Conservation (phyloP, 2,113 vertebrate genomes). For the Passer domesticus region DNA sequence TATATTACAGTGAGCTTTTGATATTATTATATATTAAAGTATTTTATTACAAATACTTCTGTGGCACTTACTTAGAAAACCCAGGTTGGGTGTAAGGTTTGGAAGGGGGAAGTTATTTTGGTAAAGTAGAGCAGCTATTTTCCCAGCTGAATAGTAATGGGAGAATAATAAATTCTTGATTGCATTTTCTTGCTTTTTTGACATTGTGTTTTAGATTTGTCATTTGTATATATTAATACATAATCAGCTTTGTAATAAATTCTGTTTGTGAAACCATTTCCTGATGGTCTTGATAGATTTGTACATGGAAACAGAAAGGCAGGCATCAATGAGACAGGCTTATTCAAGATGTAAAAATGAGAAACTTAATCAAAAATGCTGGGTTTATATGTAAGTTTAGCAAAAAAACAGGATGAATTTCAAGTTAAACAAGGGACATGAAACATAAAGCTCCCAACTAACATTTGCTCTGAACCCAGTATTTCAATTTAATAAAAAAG, state of each 20-base stretch:
- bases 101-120: slow-evolving; percentile 27
- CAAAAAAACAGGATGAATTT: not conserved
- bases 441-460: not conserved
- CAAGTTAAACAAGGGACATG: not conserved
- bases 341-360: slow-evolving; percentile 26
- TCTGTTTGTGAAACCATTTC: slow-evolving; percentile 62
- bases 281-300: slow-evolving; percentile 66
- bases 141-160: slow-evolving; percentile 68
- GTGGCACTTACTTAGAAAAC: slow-evolving; percentile 5
- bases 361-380: slow-evolving; percentile 6
- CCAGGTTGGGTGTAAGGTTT: not conserved
- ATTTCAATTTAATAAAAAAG: slow-evolving; percentile 26
- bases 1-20: slow-evolving; percentile 31
- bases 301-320: slow-evolving; percentile 31
- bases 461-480: slow-evolving; percentile 7
- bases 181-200: slow-evolving; percentile 75
- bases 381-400: not conserved
- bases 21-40: slow-evolving; percentile 4
- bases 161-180: slow-evolving; percentile 71
- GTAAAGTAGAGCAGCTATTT: slow-evolving; percentile 55
- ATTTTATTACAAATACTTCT: slow-evolving; percentile 22
- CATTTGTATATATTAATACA: slow-evolving; percentile 77
- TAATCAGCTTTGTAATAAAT: slow-evolving; percentile 75
- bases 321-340: slow-evolving; percentile 1
- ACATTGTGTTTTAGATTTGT: slow-evolving; percentile 72